Evolutionary conservation across 2,888 invertebrate genomes (phyloP).

Genomic region (Bombylius discolor): DNA sequence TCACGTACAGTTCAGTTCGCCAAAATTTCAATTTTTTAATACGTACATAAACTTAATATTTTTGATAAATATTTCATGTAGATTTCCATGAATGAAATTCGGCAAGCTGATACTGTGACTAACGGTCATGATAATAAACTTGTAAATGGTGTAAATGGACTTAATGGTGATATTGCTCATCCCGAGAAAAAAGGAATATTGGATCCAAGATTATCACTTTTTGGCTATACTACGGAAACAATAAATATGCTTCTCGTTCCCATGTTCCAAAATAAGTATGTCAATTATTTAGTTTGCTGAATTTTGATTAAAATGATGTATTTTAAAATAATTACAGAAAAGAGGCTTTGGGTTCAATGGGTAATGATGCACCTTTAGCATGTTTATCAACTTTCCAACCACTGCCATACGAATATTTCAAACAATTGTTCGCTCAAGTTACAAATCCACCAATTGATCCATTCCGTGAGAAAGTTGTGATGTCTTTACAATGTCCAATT

Average conservation of each 20-base stretch:
- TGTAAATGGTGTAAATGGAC: constrained; percentile 32
- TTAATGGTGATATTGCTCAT: constrained; percentile 24
- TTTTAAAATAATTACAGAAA: constrained; percentile 47
- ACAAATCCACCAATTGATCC: constrained; percentile 99
- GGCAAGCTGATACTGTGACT: constrained; percentile 44
- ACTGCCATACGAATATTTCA: constrained; percentile 92
- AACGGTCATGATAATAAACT: constrained; percentile 13
- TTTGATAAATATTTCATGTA: constrained; percentile 22
- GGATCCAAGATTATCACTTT: constrained; percentile 79
- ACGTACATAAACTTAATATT: no score
- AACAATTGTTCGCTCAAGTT: constrained; percentile 97
- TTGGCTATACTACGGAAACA: constrained; percentile 90
- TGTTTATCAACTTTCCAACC: constrained; percentile 94
- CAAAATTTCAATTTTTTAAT: no score
- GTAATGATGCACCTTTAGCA: constrained; percentile 95
- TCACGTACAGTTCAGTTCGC: no score
- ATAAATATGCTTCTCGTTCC: constrained; percentile 87
- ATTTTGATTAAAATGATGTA: not conserved
- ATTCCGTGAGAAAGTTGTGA: constrained; percentile 93
- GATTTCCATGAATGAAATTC: constrained; percentile 71
- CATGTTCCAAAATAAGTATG: constrained; percentile 89
- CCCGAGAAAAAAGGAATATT: constrained; percentile 42
- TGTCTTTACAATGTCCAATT: constrained; percentile 94
- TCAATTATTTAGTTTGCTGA: constrained; percentile 10
- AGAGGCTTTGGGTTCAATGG: constrained; percentile 98